Evolutionary conservation across 2,113 vertebrate species (phyloP), one percentile per base, ranked within the genome.

Genomic region (Rhinichthys klamathensis): DNA sequence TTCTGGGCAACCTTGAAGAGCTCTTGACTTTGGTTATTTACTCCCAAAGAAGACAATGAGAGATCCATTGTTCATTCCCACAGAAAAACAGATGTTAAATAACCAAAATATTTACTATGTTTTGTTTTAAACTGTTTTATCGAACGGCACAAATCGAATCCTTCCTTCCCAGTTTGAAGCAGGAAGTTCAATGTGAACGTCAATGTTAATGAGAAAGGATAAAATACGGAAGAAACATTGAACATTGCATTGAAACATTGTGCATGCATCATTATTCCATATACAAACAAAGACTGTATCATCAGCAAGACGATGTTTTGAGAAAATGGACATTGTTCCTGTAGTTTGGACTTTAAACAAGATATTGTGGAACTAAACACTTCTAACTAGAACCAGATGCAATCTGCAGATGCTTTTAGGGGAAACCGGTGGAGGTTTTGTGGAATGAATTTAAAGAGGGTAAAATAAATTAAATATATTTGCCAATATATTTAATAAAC

Each of bases 21-120:
- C 41, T 65, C n/a, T 80, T 63, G 13, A 60, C 23, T 13, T 67
- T 21, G 10, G 21, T 82, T 56, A 13, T 32, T 63, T 32, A 51
- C 25, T 49, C 25, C 60, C 79, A 81, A 44, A 49, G 27, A 44
- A 49, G 27, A 49, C 63, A 46, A 60, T 25, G 32, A 79, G 23
- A 79, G 32, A 60, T 10, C 76, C 32, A 80, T 54, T 35, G 61
- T 69, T 51, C 80, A 49, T 46, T 80, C 38, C 9, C n/a, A 80
- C n/a, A 81, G 41, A 81, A 81, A 65, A 35, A 12, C 79, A 30
- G 41, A 80, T 46, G 78, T 65, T 46, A 30, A 65, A 80, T 9
- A 16, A 12, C 35, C 78, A 27, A 63, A 65, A 46, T 65, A 80
- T 80, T 80, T 63, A 80, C 46, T 18, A 2, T 27, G 13, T 27